phyloP scores from a whole-genome alignment of 2,797 vertebrate genomes.

The Luscinia luscinia region DNA sequence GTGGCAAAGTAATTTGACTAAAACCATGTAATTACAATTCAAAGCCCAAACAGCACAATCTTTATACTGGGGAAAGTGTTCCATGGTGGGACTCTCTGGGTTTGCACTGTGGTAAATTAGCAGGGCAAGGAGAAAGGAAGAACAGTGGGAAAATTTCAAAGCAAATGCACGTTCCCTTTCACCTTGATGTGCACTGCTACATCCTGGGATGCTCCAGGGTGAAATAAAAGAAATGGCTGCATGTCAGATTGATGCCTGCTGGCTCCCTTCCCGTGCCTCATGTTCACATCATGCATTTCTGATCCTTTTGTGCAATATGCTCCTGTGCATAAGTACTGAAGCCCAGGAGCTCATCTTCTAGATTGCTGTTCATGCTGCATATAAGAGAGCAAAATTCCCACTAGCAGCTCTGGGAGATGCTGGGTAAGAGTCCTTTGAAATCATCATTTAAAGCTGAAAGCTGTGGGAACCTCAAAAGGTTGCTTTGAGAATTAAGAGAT shows the following conservation, averaged over 20 bases:
- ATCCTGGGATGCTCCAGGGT: background rate
- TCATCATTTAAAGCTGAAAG: background rate
- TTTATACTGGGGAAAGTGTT: background rate
- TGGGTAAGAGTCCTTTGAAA: background rate
- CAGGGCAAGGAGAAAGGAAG: background rate
- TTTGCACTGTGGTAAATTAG: background rate
- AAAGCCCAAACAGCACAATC: background rate
- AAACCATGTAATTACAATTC: background rate
- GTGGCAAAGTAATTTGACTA: background rate
- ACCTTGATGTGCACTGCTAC: background rate
- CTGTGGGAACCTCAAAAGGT: background rate
- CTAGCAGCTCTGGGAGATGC: background rate
- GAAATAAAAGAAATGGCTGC: background rate
- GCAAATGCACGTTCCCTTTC: background rate
- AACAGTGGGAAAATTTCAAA: background rate
- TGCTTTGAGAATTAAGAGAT: slow-evolving; percentile 7
- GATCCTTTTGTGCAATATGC: background rate
- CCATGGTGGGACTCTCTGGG: background rate
- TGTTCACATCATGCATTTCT: slow-evolving; percentile 11
- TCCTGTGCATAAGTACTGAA: background rate
- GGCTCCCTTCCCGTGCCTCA: background rate
- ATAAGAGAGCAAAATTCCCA: background rate
- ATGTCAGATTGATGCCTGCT: slow-evolving; percentile 7
- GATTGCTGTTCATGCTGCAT: background rate
- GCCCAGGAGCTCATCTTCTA: background rate